phyloP scores from a whole-genome alignment of 92 coral and sea anemone species.

The Micromussa lordhowensis region DNA sequence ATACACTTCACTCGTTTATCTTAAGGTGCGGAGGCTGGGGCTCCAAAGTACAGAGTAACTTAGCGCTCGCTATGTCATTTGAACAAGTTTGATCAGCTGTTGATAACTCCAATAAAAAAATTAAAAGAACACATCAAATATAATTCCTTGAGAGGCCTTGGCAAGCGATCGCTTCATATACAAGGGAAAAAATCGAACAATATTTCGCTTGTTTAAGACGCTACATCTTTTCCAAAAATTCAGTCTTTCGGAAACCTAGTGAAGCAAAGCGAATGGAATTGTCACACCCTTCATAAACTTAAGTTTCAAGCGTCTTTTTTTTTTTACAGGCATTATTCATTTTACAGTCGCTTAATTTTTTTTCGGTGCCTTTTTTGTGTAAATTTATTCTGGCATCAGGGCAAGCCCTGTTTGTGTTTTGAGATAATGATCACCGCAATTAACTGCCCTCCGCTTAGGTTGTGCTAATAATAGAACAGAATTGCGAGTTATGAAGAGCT shows the following conservation, averaged over 20 bases:
- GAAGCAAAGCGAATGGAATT: not conserved
- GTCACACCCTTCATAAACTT: not conserved
- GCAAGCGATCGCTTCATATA: not conserved
- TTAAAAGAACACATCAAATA: not conserved
- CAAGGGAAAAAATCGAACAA: not conserved
- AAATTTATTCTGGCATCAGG: not conserved
- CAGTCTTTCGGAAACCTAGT: not conserved
- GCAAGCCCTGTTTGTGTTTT: not conserved
- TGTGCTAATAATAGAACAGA: not conserved
- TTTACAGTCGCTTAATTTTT: not conserved
- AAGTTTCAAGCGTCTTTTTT: not conserved
- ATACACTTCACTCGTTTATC: slow-evolving; percentile 4
- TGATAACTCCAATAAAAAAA: not conserved
- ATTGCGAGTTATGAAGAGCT: not conserved
- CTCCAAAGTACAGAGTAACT: not conserved
- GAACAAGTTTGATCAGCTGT: not conserved
- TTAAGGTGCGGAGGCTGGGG: not conserved
- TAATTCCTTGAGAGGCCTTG: not conserved
- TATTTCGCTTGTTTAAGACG: not conserved
- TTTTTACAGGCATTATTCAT: not conserved
- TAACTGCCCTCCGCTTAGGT: not conserved
- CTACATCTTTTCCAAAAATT: not conserved
- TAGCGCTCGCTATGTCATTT: not conserved
- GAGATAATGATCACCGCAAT: not conserved
- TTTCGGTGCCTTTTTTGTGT: not conserved